A percentile compares a stretch with the other conserved stretches of the same genome.
These are phyloP conservation scores for Parnassius smintheus DNA, from an alignment of 2,888 invertebrate species.

Conservation along the genomic window DNA sequence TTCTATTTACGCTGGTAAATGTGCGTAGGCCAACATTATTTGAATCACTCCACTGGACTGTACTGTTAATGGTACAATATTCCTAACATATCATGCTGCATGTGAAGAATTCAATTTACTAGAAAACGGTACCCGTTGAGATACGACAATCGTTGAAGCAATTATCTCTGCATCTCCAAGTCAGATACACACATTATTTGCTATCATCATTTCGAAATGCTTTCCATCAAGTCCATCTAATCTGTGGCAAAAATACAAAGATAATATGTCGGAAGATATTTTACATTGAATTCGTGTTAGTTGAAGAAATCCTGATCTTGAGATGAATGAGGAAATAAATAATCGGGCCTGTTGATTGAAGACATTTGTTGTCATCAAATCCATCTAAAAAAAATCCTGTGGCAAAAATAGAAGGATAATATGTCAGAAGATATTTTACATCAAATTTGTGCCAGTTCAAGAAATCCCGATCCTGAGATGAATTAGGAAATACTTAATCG, in stretches of 20 bases:
- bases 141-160: slow-evolving; percentile 37
- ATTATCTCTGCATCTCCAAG: slow-evolving; percentile 36
- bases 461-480: slow-evolving; percentile 35
- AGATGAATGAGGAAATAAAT: slow-evolving; percentile 40
- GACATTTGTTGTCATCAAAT: slow-evolving; percentile 35
- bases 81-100: slow-evolving; percentile 31
- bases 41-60: slow-evolving; percentile 26
- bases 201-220: slow-evolving; percentile 8
- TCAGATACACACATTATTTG: slow-evolving; percentile 42
- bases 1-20: slow-evolving; percentile 30
- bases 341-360: slow-evolving; percentile 30
- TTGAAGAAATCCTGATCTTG: slow-evolving; percentile 13
- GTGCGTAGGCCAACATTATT: slow-evolving; percentile 36
- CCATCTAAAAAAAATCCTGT: slow-evolving; percentile 37
- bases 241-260: too few relatives aligned
- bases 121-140: slow-evolving; percentile 28
- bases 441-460: slow-evolving; percentile 35
- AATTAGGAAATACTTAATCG: slow-evolving; percentile 36
- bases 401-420: slow-evolving; percentile 41
- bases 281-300: too few relatives aligned
- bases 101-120: slow-evolving; percentile 17
- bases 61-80: slow-evolving; percentile 35
- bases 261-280: too few relatives aligned
- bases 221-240: too few relatives aligned
- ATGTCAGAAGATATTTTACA: slow-evolving; percentile 43